phyloP scores from a whole-genome alignment of 2,888 invertebrate species.

The Ligdia adustata region DNA sequence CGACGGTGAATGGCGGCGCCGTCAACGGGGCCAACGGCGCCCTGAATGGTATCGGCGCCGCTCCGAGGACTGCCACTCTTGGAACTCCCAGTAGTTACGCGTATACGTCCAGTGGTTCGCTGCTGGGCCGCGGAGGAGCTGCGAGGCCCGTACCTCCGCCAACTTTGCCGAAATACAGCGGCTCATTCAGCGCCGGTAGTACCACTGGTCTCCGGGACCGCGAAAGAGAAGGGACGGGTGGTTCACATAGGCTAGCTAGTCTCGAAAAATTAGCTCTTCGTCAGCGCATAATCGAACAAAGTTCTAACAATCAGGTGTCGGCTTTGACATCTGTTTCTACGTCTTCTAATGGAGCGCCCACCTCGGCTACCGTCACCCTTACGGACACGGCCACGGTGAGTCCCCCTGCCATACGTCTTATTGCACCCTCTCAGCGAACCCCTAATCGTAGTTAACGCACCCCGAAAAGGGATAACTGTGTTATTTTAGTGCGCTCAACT shows the following conservation, averaged over 20 bases:
- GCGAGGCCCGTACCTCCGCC: constrained; percentile 90
- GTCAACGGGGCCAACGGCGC: constrained; percentile 76
- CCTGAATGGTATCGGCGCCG: constrained; percentile 73
- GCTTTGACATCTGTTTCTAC: constrained; percentile 49
- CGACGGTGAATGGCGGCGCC: constrained; percentile 79
- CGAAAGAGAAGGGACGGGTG: constrained; percentile 87
- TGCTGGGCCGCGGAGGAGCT: constrained; percentile 85
- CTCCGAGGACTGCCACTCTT: constrained; percentile 77
- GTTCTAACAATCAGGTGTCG: constrained; percentile 78
- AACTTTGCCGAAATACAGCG: constrained; percentile 91
- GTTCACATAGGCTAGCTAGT: constrained; percentile 91
- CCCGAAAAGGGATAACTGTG: constrained; percentile 67
- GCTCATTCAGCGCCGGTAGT: constrained; percentile 89
- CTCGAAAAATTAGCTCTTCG: constrained; percentile 92
- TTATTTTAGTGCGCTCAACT: constrained; percentile 64
- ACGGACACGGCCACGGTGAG: constrained; percentile 84
- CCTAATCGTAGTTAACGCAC: constrained; percentile 73
- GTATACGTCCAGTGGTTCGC: constrained; percentile 85
- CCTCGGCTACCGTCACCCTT: constrained; percentile 79
- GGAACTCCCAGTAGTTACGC: constrained; percentile 85
- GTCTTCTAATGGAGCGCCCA: constrained; percentile 67
- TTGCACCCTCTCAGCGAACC: constrained; percentile 73
- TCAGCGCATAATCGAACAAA: constrained; percentile 91
- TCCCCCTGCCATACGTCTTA: constrained; percentile 68
- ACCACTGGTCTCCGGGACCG: constrained; percentile 86